Evolutionary conservation across 2,113 vertebrate species (phyloP).

Genomic region (Carettochelys insculpta): DNA sequence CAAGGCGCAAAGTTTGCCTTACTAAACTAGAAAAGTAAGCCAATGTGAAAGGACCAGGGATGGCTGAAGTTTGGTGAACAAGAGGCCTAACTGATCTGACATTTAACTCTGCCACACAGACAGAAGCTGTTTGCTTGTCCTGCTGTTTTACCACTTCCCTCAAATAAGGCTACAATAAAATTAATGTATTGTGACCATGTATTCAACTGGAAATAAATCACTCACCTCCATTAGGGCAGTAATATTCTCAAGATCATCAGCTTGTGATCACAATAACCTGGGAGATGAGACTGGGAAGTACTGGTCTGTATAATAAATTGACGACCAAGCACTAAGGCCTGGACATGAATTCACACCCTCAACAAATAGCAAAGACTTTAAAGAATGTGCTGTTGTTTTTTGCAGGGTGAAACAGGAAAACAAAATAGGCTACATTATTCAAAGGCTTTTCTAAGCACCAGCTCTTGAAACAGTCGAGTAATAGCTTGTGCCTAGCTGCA

Average conservation of each 20-base stretch:
- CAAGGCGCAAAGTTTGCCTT: neutral
- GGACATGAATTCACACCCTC: neutral
- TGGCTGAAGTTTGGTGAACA: neutral
- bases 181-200: slow-evolving; percentile 49
- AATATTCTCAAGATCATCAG: neutral
- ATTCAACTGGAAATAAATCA: slow-evolving; percentile 34
- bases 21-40: neutral
- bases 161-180: slow-evolving; percentile 49
- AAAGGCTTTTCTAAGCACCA: neutral
- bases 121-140: slow-evolving; percentile 26
- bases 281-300: neutral
- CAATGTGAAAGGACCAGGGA: neutral
- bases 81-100: neutral
- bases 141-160: slow-evolving; percentile 41
- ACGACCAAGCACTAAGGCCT: accelerated
- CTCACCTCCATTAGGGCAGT: neutral
- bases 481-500: slow-evolving; percentile 25
- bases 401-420: neutral
- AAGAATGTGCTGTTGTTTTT: neutral
- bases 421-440: neutral
- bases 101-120: neutral
- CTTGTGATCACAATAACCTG: accelerated
- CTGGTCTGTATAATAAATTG: accelerated
- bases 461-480: slow-evolving; percentile 17
- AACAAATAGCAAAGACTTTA: neutral